Conservation (phyloP, 2,797 vertebrate species). For the Octomys mimax region DNA sequence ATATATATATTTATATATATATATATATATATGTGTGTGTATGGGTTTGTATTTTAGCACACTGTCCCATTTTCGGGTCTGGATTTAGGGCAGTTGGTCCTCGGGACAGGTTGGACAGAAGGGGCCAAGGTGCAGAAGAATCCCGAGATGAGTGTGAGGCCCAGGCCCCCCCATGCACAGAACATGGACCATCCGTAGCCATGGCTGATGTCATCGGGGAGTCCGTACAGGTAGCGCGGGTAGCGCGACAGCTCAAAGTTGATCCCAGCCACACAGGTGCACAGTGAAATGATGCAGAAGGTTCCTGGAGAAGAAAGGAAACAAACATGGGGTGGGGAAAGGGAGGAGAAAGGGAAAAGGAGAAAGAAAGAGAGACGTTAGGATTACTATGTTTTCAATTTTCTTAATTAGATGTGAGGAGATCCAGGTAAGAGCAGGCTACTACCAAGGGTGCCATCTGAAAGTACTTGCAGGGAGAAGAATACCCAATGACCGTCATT, state of each 20-base stretch:
- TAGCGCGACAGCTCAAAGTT: slow-evolving; percentile 99
- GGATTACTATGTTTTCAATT: not conserved
- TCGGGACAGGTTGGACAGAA: slow-evolving; percentile 97
- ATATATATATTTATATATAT: slow-evolving; percentile 90
- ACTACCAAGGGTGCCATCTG: not conserved
- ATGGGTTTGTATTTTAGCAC: slow-evolving; percentile 92
- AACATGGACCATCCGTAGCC: slow-evolving; percentile 99
- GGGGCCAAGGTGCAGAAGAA: slow-evolving; percentile 99
- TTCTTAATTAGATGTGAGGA: not conserved
- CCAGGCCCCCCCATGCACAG: slow-evolving; percentile 98
- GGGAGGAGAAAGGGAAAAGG: slow-evolving; percentile 67
- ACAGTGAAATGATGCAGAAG: slow-evolving; percentile 99
- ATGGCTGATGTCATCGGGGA: slow-evolving; percentile 98
- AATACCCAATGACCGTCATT: not conserved
- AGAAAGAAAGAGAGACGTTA: slow-evolving; percentile 68
- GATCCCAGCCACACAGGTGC: slow-evolving; percentile 99
- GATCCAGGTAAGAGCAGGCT: not conserved
- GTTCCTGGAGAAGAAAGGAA: slow-evolving; percentile 91
- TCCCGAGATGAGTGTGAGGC: slow-evolving; percentile 98
- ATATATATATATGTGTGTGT: slow-evolving; percentile 77
- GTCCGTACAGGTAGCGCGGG: slow-evolving; percentile 96
- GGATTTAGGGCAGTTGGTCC: slow-evolving; percentile 98
- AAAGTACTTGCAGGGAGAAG: not conserved
- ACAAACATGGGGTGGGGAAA: slow-evolving; percentile 55
- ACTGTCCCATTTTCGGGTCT: slow-evolving; percentile 99